Conservation (phyloP, 92 coral and sea anemone genomes). For the Siderastrea radians region DNA sequence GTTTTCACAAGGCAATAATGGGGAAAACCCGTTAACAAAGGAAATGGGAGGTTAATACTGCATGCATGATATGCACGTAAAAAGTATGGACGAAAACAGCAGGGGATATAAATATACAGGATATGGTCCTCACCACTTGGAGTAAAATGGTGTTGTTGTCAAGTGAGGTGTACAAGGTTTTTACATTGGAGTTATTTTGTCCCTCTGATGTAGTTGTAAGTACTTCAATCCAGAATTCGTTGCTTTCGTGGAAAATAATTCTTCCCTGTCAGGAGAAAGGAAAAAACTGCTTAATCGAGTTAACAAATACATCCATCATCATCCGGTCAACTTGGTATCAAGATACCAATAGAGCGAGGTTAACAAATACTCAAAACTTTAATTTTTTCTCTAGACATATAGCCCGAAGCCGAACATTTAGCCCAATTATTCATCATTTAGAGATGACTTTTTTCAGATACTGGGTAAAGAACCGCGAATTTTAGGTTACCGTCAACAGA, state of each 20-base stretch:
- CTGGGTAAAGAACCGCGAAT: too few relatives aligned
- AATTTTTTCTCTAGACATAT: too few relatives aligned
- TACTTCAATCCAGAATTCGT: conserved; percentile 60
- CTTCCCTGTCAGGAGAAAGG: conserved; percentile 64
- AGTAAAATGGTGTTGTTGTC: conserved; percentile 68
- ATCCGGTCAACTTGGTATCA: too few relatives aligned
- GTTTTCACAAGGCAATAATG: too few relatives aligned
- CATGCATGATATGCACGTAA: not conserved
- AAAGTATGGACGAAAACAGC: not conserved
- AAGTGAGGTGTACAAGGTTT: conserved; percentile 58
- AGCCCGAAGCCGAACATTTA: too few relatives aligned
- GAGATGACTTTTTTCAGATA: too few relatives aligned
- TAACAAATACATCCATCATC: too few relatives aligned
- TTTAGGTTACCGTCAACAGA: too few relatives aligned
- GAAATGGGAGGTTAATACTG: not conserved
- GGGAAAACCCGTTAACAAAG: too few relatives aligned
- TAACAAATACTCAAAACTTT: too few relatives aligned
- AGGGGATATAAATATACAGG: not conserved
- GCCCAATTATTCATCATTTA: too few relatives aligned
- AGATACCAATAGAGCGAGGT: too few relatives aligned
- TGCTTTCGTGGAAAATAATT: conserved; percentile 62
- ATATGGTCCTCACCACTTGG: conserved; percentile 70
- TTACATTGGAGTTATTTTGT: conserved; percentile 57
- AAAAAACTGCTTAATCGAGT: not conserved
- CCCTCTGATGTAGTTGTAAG: conserved; percentile 43